Evolutionary conservation across 2,888 invertebrate genomes (phyloP).

Genomic region (Steinernema carpocapsae): DNA sequence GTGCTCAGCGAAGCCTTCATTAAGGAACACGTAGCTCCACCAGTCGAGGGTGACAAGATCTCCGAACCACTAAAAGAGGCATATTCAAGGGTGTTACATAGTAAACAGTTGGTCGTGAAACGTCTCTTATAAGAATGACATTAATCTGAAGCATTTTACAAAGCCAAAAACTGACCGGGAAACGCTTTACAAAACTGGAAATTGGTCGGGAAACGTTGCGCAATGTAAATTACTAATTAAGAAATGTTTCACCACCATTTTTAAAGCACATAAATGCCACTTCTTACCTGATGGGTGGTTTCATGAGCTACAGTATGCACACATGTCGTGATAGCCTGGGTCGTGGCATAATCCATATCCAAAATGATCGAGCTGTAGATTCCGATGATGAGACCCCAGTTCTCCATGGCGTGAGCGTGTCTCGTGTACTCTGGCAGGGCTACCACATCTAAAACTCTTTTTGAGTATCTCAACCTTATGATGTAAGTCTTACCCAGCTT

Average conservation of each 20-base stretch:
- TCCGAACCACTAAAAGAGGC: conserved; percentile 56
- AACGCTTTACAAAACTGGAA: conserved; percentile 11
- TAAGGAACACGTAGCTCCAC: conserved; percentile 57
- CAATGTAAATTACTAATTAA: too few relatives aligned
- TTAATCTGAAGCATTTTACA: too few relatives aligned
- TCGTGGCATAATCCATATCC: conserved; percentile 46
- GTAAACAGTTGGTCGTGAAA: not conserved
- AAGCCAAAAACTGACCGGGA: too few relatives aligned
- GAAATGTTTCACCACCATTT: too few relatives aligned
- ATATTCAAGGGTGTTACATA: not conserved
- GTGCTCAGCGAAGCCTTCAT: conserved; percentile 58
- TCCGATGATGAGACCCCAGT: conserved; percentile 72
- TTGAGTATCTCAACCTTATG: not conserved
- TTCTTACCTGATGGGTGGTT: conserved; percentile 47
- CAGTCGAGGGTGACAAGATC: conserved; percentile 54
- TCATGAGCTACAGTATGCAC: conserved; percentile 51
- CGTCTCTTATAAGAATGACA: too few relatives aligned
- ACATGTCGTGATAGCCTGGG: conserved; percentile 37
- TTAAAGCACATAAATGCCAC: too few relatives aligned
- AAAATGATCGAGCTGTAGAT: conserved; percentile 43
- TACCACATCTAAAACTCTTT: conserved; percentile 42
- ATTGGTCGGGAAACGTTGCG: too few relatives aligned
- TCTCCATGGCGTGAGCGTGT: conserved; percentile 50
- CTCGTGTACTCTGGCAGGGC: conserved; percentile 47
- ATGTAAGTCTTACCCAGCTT: not conserved